phyloP scores from a whole-genome alignment of 2,888 invertebrate species.

The Scrobipalpa costella region DNA sequence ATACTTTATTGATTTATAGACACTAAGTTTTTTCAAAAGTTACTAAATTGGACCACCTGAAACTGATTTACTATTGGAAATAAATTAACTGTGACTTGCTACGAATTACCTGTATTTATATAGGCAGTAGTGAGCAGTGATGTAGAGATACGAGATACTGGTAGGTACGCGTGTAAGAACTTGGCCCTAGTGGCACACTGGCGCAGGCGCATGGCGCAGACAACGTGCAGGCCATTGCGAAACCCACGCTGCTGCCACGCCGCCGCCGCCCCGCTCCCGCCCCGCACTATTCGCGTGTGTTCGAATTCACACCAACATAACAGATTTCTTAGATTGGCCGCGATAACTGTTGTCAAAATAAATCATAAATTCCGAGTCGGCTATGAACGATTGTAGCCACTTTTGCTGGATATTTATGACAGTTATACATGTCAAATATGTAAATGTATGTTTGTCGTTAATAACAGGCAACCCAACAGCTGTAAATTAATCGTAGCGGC shows the following conservation, averaged over 20 bases:
- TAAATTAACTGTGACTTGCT: not conserved
- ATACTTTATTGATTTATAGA: too few relatives aligned
- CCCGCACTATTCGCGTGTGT: constrained; percentile 24
- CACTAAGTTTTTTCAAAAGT: too few relatives aligned
- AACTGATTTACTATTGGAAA: not conserved
- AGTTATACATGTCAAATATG: not conserved
- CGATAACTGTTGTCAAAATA: constrained; percentile 7
- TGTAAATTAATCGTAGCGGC: not conserved
- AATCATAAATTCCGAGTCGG: not conserved
- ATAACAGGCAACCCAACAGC: not conserved
- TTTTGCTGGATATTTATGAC: not conserved
- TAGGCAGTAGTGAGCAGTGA: not conserved
- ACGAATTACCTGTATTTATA: constrained; percentile 1
- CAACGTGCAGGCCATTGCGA: constrained; percentile 12
- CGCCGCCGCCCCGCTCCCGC: constrained; percentile 8
- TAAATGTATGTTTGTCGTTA: not conserved
- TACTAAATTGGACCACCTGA: not conserved
- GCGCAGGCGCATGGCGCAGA: constrained; percentile 15
- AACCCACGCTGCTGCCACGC: constrained; percentile 5
- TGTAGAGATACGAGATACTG: not conserved
- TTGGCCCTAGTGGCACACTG: constrained; percentile 22
- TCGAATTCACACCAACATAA: constrained; percentile 22
- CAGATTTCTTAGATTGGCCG: constrained; percentile 9
- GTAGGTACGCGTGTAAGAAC: constrained; percentile 14
- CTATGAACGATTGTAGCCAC: not conserved